phyloP scores from a whole-genome alignment of 2,797 vertebrate genomes.

The Alcedo quadribrachys region DNA sequence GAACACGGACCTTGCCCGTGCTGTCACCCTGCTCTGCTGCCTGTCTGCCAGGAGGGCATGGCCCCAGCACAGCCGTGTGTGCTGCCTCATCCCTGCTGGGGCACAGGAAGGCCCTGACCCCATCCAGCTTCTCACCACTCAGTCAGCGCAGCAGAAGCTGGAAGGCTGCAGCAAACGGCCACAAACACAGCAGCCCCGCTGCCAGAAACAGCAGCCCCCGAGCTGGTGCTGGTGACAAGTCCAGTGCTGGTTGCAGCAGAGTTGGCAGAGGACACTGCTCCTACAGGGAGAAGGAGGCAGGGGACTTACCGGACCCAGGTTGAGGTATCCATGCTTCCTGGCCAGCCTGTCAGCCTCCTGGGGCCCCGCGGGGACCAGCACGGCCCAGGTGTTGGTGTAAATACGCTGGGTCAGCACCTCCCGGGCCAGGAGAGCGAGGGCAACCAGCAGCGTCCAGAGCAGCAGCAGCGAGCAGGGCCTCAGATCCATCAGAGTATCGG shows the following conservation, averaged over 20 bases:
- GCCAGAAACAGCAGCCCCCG: neutral
- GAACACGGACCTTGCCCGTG: too few relatives aligned
- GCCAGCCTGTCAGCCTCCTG: constrained; percentile 86
- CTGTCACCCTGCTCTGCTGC: too few relatives aligned
- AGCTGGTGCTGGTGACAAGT: neutral
- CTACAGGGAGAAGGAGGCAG: rapidly evolving
- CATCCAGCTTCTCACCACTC: neutral
- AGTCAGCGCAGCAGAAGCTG: neutral
- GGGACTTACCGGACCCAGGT: constrained; percentile 88
- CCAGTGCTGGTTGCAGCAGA: neutral
- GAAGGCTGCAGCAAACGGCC: neutral
- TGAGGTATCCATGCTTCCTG: constrained; percentile 90
- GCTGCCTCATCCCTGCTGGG: too few relatives aligned
- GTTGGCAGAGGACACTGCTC: rapidly evolving
- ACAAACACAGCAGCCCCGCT: neutral
- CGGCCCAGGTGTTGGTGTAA: constrained; percentile 97
- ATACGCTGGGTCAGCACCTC: constrained; percentile 80
- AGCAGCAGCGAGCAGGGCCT: constrained; percentile 80
- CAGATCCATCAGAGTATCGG: constrained; percentile 83
- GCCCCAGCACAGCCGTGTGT: too few relatives aligned
- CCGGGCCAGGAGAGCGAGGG: constrained; percentile 78
- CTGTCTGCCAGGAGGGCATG: too few relatives aligned
- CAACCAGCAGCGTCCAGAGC: constrained; percentile 81
- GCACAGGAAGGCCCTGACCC: neutral
- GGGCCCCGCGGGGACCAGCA: constrained; percentile 86